Conservation (phyloP, 2,797 vertebrate species). For the Propithecus perrieri region DNA sequence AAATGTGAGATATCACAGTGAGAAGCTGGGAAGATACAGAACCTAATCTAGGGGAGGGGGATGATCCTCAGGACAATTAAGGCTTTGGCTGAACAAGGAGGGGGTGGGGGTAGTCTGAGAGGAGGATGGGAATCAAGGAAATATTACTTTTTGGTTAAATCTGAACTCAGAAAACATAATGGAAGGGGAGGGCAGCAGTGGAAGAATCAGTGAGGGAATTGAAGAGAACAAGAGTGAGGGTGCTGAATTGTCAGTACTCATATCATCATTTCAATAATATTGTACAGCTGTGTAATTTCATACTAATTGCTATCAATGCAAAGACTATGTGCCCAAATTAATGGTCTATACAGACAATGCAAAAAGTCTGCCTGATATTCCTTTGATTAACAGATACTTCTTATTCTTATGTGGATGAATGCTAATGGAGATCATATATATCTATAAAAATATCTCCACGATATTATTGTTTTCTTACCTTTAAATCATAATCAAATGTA, state of each 20-base stretch:
- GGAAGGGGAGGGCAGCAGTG: background rate
- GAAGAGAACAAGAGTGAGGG: background rate
- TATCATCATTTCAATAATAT: background rate
- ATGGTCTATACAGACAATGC: background rate
- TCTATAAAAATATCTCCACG: background rate
- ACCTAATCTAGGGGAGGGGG: rapidly evolving
- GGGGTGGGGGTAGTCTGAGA: background rate
- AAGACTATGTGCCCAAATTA: background rate
- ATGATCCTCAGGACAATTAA: background rate
- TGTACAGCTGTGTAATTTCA: background rate
- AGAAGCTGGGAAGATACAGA: background rate
- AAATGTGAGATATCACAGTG: background rate
- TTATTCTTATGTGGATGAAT: background rate
- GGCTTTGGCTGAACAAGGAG: background rate
- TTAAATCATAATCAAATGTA: conserved; percentile 15
- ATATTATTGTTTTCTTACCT: background rate
- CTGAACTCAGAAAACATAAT: background rate
- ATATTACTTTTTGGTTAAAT: background rate
- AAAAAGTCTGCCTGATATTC: background rate
- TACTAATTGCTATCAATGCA: background rate
- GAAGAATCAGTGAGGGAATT: background rate
- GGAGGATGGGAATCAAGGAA: background rate
- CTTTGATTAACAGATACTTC: conserved; percentile 23
- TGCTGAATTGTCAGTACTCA: background rate
- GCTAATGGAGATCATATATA: background rate